Base-by-base conservation (phyloP, 1,140 invertebrate species). In the Drosophila nigromelanica region DNA sequence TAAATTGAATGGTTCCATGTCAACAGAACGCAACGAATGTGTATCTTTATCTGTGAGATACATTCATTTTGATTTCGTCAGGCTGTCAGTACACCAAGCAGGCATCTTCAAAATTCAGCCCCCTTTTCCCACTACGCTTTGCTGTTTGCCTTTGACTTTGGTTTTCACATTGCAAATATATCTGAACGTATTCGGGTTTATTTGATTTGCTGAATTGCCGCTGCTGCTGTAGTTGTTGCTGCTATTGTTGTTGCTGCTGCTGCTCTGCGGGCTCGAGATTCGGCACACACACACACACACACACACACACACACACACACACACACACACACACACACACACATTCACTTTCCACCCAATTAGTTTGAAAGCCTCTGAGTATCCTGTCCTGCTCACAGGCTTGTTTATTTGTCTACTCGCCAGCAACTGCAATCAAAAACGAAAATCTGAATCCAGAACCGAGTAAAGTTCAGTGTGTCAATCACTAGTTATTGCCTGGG, bases 1-100 rank as follows among this genome's bases (percentile, higher is more conserved):
- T 80, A 79, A 87, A 82, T 89, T 89, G 83, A 79, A 83, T 89
- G 73, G 42, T 78, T 70, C 56, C 67, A 58, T 87, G 79, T 87
- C 75, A 89, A 89, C 79, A 89, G 82, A 35, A 35, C 64, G 63
- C 78, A 72, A 71, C 75, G 87, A 76, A 73, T 54, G 5, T 21
- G 12, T 14, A 15, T 11, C 21, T 42, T 47, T 82, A 74, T 82
- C 76, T 76, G 37, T 24, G 27, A 75, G 77, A 64, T 62, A 73
- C 48, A 76, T 67, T 73, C 70, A 68, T 73, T 67, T 37, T 66
- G 61, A 66, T 66, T 72, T 72, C n/a, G 61, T 42, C 37, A 43
- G 30, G 60, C 52, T 64, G 68, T 58, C 69, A 66, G 48, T 3
- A 12, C 5, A 24, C 6, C 33, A 2, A 7, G 33, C 33, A 35